Percentiles rank a stretch among this genome's conserved stretches.
Conservation (phyloP, 2,797 vertebrate species). For the Sarcoramphus papa region DNA sequence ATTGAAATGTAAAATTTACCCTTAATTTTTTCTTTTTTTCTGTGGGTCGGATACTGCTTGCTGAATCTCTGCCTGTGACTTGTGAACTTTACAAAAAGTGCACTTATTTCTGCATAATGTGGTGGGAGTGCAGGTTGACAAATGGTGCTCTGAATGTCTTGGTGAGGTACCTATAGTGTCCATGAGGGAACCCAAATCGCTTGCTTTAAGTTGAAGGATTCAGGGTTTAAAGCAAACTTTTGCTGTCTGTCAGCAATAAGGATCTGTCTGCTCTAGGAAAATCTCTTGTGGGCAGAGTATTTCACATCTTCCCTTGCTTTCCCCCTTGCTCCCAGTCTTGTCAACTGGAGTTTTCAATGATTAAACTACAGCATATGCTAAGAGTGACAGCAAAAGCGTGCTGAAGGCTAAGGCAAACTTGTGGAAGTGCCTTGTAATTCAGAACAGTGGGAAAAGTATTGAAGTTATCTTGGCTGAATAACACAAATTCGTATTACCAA, state of each 20-base stretch:
- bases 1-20: neutral
- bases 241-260: neutral
- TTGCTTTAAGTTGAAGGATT: neutral
- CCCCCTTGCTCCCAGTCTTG: neutral
- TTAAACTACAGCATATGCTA: neutral
- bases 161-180: neutral
- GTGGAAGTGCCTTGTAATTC: neutral
- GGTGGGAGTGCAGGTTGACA: neutral
- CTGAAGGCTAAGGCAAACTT: neutral
- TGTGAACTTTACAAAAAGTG: neutral
- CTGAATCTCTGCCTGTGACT: neutral
- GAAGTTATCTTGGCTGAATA: neutral
- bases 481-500: neutral
- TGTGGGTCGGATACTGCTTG: neutral
- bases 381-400: neutral
- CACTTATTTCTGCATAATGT: accelerated
- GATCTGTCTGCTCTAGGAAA: neutral
- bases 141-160: neutral
- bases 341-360: neutral
- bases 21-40: neutral
- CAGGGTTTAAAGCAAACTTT: neutral
- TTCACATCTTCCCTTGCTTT: neutral
- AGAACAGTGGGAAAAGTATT: neutral
- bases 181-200: neutral
- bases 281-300: neutral